Evolutionary conservation across 2,888 invertebrate genomes (phyloP).

Genomic region (Lottia scabra): DNA sequence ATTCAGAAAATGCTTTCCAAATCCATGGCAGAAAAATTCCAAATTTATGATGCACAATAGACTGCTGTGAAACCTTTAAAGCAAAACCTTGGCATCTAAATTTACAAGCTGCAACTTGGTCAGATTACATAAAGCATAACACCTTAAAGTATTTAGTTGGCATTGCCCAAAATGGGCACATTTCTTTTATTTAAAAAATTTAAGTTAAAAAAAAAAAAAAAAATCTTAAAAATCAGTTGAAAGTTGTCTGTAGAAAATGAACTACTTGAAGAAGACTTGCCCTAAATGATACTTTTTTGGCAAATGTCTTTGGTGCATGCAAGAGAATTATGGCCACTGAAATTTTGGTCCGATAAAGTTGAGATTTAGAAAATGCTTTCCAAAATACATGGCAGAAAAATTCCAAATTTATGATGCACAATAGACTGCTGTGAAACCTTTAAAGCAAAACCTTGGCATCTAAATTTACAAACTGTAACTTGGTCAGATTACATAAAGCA

Average conservation of each 20-base stretch:
- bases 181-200: constrained; percentile 29
- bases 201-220: too few species aligned
- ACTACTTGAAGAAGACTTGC: too few species aligned
- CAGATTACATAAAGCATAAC: constrained; percentile 25
- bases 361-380: background rate
- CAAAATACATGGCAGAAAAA: background rate
- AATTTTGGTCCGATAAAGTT: background rate
- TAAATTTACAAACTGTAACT: constrained; percentile 18
- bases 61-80: constrained; percentile 27
- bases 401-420: constrained; percentile 5
- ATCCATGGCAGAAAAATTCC: background rate
- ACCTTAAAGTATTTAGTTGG: constrained; percentile 25
- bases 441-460: constrained; percentile 17
- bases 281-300: too few species aligned
- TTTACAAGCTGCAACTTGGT: constrained; percentile 19
- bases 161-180: constrained; percentile 20
- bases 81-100: constrained; percentile 17
- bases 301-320: too few species aligned
- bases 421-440: constrained; percentile 30
- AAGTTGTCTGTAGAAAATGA: too few species aligned
- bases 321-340: background rate
- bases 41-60: constrained; percentile 16
- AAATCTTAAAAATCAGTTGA: too few species aligned
- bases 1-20: background rate
- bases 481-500: constrained; percentile 25